Percentiles rank a stretch among this genome's conserved stretches.
Evolutionary conservation across 1,140 invertebrate species (phyloP).

Genomic region (Rhagoletis zephyria): DNA sequence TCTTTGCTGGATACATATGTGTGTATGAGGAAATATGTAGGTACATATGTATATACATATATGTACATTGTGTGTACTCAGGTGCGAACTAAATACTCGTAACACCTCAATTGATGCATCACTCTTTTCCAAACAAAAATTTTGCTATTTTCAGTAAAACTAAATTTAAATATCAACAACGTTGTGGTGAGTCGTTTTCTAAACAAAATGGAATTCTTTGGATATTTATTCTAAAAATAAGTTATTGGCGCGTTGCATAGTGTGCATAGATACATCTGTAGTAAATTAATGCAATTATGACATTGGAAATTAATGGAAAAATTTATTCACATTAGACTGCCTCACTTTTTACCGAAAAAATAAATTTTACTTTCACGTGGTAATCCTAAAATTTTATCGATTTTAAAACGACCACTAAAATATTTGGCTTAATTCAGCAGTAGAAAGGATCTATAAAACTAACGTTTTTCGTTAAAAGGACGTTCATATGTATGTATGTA

Average conservation of each 20-base stretch:
- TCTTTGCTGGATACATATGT: no score
- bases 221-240: conserved; percentile 21
- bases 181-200: not conserved
- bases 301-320: not conserved
- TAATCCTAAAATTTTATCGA: no score
- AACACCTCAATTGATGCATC: conserved; percentile 8
- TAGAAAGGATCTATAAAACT: no score
- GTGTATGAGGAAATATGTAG: not conserved
- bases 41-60: not conserved
- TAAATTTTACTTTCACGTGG: no score
- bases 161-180: not conserved
- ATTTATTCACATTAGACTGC: not conserved
- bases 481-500: not conserved
- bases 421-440: no score
- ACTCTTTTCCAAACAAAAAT: not conserved
- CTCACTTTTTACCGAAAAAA: no score
- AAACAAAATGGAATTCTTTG: conserved; percentile 2
- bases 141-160: conserved; percentile 26
- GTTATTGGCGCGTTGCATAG: not conserved
- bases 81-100: not conserved
- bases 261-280: not conserved
- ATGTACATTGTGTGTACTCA: not conserved
- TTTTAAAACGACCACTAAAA: no score
- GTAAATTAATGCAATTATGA: not conserved
- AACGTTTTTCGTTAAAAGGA: no score